A percentile compares a stretch with the other conserved stretches of the same genome.
Conservation (phyloP, 2,888 invertebrate genomes). For the Rotaria socialis region DNA sequence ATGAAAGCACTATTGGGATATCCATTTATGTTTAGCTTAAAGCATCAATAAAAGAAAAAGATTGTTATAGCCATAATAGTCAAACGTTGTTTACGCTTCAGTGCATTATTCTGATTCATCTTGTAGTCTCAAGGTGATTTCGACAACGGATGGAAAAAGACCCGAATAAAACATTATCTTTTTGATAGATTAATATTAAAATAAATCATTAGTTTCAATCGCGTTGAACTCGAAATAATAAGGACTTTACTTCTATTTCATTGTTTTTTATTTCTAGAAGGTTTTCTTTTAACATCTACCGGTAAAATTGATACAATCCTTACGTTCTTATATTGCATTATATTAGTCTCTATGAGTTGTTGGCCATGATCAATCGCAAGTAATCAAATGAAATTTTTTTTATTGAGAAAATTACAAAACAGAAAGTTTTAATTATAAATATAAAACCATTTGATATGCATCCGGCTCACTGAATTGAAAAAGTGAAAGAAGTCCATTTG, state of each 20-base stretch:
- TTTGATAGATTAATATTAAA: neutral
- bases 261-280: neutral
- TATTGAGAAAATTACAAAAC: neutral
- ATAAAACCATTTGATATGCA: constrained; percentile 10
- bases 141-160: neutral
- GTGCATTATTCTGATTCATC: neutral
- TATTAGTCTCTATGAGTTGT: neutral
- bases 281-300: neutral
- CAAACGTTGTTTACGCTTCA: neutral
- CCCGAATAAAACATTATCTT: neutral
- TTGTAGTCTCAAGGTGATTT: neutral
- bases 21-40: neutral
- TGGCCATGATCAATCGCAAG: too few relatives aligned
- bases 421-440: neutral
- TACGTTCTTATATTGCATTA: neutral
- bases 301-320: neutral
- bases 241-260: too few relatives aligned
- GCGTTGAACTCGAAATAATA: neutral
- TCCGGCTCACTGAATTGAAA: neutral
- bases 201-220: neutral
- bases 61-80: neutral
- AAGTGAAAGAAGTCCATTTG: neutral
- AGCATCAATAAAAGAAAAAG: neutral
- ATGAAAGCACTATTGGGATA: neutral
- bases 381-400: neutral